These are phyloP conservation scores for Alcedo quadribrachys DNA, from an alignment of 2,797 vertebrate species.

Conservation along the genomic window DNA sequence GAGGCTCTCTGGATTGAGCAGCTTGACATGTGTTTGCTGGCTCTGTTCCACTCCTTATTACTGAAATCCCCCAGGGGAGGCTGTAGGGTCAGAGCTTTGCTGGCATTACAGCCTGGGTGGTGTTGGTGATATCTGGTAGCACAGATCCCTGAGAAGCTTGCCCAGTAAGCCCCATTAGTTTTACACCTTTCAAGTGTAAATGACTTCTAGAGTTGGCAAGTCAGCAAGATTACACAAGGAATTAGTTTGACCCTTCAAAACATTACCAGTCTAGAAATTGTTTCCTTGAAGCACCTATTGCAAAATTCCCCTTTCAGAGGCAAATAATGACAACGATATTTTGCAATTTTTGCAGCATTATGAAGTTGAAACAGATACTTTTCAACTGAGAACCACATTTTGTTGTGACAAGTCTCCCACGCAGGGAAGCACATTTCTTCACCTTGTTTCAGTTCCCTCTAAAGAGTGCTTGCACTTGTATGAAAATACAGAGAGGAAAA, in stretches of 20 bases:
- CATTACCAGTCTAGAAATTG: background rate
- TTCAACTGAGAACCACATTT: background rate
- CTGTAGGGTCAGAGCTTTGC: background rate
- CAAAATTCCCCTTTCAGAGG: background rate
- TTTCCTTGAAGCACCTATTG: background rate
- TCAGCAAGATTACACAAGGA: background rate
- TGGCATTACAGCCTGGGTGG: background rate
- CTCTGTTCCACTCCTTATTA: background rate
- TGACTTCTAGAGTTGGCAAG: background rate
- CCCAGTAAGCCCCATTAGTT: background rate
- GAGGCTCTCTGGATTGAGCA: background rate
- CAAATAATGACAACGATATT: background rate
- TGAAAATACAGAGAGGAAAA: background rate
- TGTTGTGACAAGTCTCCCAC: background rate
- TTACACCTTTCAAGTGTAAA: background rate
- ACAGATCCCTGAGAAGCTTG: background rate
- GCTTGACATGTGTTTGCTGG: background rate
- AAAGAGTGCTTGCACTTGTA: background rate
- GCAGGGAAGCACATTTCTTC: background rate
- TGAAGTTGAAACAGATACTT: background rate
- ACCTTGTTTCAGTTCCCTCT: background rate
- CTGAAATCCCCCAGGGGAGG: background rate
- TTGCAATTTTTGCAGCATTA: background rate
- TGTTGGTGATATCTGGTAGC: background rate
- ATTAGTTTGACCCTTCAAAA: background rate